These are phyloP conservation scores for Trichonephila clavipes DNA, from an alignment of 1,140 invertebrate species.

Conservation along the genomic window DNA sequence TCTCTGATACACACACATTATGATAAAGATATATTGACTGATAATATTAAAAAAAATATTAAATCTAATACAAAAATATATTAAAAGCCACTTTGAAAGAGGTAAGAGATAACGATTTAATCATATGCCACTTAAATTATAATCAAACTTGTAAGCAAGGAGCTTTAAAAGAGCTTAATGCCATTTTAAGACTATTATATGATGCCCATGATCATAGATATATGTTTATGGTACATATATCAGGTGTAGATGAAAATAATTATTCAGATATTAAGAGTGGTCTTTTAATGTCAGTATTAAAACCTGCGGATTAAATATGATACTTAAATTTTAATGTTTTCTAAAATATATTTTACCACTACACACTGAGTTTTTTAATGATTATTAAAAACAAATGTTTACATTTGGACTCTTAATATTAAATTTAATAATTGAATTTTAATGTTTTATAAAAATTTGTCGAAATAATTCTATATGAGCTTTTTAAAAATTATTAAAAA, in stretches of 20 bases:
- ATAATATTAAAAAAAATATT: slow-evolving; percentile 10
- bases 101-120: slow-evolving; percentile 76
- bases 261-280: slow-evolving; percentile 1
- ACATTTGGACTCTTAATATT: too few species aligned
- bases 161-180: slow-evolving; percentile 24
- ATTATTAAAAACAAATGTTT: too few species aligned
- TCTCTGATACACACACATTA: slow-evolving; percentile 76
- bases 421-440: too few species aligned
- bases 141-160: neutral
- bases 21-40: neutral
- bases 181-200: slow-evolving; percentile 19
- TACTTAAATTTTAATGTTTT: too few species aligned
- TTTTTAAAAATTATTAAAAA: too few species aligned
- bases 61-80: slow-evolving; percentile 72
- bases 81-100: slow-evolving; percentile 65
- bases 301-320: neutral
- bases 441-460: too few species aligned
- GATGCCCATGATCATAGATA: slow-evolving; percentile 18
- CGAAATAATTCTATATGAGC: too few species aligned
- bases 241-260: slow-evolving; percentile 1
- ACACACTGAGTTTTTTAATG: too few species aligned
- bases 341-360: too few species aligned
- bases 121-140: slow-evolving; percentile 77
- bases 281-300: slow-evolving; percentile 45
- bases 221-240: slow-evolving; percentile 48